Evolutionary conservation across 2,797 vertebrate species (phyloP), one percentile per base, ranked within the genome.

Genomic region (Clarias platycephalus): DNA sequence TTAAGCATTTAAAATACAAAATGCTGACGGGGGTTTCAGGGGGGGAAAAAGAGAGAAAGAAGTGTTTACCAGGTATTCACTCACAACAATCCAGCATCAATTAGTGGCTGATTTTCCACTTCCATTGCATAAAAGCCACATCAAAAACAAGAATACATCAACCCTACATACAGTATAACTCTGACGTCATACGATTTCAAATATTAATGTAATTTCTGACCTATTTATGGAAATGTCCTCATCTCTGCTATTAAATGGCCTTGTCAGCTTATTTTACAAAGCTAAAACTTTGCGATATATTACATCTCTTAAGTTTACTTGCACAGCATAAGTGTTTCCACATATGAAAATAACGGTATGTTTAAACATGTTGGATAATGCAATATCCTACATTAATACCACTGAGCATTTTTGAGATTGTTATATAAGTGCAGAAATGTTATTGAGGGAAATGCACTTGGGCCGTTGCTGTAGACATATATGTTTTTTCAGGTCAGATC

Each of bases 61-160:
- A 78, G 86, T 67, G 83, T 84, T 86, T 86, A 86, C 77, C 81
- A 79, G 80, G 80, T 85, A 90, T 91, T 91, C 89, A 87, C 87
- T 34, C 34, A 66, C 60, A 68, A 66, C 68, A 76, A 55, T 86
- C 76, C 76, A 67, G 58, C 24, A 79, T 31, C 81, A 66, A 28
- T 74, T 40, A 44, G 58, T 83, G 49, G 62, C 26, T 60, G 31
- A 68, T 62, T 83, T 80, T 76, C 78, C 78, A 83, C 70, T 76
- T 81, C 28, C 49, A 53, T 12, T 70, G 13, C n/a, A n/a, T 49
- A 31, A 77, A 53, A 72, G 74, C 58, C 58, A 79, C 67, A 83
- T 83, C 58, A 83, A 53, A 53, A 70, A 63, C 37, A 12, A 66
- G 26, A 66, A 63, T 20, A 80, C 34, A 66, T 60, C 24, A 37